Evolutionary conservation across 2,113 vertebrate species (phyloP).

Genomic region (Hipposideros armiger): DNA sequence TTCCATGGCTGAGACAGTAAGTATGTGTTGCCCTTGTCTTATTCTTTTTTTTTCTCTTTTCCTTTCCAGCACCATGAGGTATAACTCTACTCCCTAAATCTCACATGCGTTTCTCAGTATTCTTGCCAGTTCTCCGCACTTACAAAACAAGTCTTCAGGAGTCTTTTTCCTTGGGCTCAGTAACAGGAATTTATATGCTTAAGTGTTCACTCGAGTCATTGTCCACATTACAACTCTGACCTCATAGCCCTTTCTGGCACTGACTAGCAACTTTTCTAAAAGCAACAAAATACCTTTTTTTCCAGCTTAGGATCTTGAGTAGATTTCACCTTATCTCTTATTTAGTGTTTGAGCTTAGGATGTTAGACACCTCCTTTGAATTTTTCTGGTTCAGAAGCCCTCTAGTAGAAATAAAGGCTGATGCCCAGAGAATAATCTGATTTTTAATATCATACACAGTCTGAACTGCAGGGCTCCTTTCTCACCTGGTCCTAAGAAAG

Average conservation of each 20-base stretch:
- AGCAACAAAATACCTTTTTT: constrained; percentile 43
- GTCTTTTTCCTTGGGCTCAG: neutral
- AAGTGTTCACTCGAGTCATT: neutral
- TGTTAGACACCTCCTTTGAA: constrained; percentile 46
- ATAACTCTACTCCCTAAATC: neutral
- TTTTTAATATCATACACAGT: neutral
- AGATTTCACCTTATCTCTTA: constrained; percentile 54
- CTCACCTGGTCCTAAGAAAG: constrained; percentile 51
- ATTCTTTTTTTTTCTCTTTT: constrained; percentile 4
- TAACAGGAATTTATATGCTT: neutral
- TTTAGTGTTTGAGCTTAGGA: constrained; percentile 2
- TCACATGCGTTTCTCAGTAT: neutral
- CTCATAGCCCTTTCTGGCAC: neutral
- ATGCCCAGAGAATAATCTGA: neutral
- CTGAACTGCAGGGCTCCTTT: neutral
- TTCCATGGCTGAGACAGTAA: constrained; percentile 98
- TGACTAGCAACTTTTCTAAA: neutral
- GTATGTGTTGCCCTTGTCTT: constrained; percentile 78
- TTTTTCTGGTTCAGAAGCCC: constrained; percentile 51
- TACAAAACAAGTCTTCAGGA: constrained; percentile 24
- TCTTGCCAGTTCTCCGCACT: constrained; percentile 28
- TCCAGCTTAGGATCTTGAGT: neutral
- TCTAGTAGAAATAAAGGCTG: neutral
- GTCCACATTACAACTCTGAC: neutral
- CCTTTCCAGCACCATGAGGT: neutral